Evolutionary conservation across 2,888 invertebrate genomes (phyloP).

Genomic region (Euproctis similis): DNA sequence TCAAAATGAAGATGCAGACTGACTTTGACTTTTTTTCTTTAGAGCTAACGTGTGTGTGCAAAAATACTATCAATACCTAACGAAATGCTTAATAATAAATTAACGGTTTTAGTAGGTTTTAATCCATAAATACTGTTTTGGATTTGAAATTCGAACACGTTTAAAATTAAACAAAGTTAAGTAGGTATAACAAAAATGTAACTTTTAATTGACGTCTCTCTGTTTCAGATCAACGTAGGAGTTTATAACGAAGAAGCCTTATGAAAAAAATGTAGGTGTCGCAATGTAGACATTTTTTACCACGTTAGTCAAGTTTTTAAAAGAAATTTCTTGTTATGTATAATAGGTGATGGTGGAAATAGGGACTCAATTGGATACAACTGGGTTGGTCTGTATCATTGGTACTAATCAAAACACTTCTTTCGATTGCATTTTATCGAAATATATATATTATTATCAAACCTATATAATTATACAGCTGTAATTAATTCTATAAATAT

Average conservation of each 20-base stretch:
- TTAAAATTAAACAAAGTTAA: no score
- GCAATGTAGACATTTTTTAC: slow-evolving; percentile 67
- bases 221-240: slow-evolving; percentile 73
- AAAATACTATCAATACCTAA: no score
- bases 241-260: slow-evolving; percentile 75
- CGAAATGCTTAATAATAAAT: no score
- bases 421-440: slow-evolving; percentile 26
- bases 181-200: no score
- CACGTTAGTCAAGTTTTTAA: slow-evolving; percentile 57
- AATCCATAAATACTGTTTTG: no score
- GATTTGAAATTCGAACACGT: no score
- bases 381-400: slow-evolving; percentile 34
- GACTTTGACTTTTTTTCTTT: no score
- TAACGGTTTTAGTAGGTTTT: no score
- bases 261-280: slow-evolving; percentile 66
- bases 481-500: slow-evolving; percentile 17
- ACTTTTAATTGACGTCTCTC: no score
- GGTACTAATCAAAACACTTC: slow-evolving; percentile 27
- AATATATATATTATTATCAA: no score
- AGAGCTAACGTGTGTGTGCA: no score
- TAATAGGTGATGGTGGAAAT: slow-evolving; percentile 55
- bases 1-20: no score
- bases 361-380: slow-evolving; percentile 63
- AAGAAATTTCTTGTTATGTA: slow-evolving; percentile 51
- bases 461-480: slow-evolving; percentile 20